A percentile compares a stretch with the other conserved stretches of the same genome.
These are phyloP conservation scores for Sula dactylatra DNA, from an alignment of 2,113 vertebrate species.

Conservation along the genomic window DNA sequence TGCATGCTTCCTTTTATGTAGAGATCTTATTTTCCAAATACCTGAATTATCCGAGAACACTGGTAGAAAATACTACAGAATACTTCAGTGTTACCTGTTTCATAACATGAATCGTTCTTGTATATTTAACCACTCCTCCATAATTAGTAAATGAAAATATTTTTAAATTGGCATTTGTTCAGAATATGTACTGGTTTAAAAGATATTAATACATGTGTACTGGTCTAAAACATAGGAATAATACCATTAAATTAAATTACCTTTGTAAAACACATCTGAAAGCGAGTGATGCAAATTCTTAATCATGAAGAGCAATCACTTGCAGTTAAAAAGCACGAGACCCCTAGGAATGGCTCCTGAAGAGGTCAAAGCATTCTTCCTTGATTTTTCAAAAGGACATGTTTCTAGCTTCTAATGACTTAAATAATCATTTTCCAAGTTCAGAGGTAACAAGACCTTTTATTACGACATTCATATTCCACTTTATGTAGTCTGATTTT, in stretches of 20 bases:
- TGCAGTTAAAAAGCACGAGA: neutral
- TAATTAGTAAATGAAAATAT: neutral
- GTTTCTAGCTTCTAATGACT: neutral
- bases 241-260: neutral
- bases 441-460: neutral
- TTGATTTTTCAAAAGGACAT: neutral
- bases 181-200: neutral
- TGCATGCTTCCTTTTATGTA: neutral
- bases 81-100: neutral
- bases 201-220: neutral
- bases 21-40: neutral
- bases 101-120: neutral
- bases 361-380: neutral
- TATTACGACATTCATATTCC: neutral
- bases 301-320: neutral
- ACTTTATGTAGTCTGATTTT: neutral
- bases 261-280: neutral
- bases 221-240: neutral
- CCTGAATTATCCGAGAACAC: neutral
- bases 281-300: neutral
- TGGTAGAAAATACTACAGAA: neutral
- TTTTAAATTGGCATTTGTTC: neutral
- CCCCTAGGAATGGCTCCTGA: neutral
- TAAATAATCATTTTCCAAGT: neutral
- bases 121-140: neutral